Evolutionary conservation across 30 jellyfish, hydroid and myxozoan genomes (phyloP).

Genomic region (Pelagia noctiluca): DNA sequence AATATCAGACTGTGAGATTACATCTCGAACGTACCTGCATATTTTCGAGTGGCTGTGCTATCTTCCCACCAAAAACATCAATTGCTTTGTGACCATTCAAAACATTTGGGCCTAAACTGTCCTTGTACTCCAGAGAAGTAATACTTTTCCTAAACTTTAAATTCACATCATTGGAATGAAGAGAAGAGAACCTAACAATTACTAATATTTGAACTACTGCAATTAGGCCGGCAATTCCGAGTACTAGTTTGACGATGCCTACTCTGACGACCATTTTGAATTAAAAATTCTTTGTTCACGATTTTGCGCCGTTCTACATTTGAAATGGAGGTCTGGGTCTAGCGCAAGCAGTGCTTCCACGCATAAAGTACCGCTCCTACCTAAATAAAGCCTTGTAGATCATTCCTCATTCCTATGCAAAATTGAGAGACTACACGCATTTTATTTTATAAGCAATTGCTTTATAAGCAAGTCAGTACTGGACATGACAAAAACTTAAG

Average conservation of each 20-base stretch:
- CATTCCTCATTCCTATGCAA: neutral
- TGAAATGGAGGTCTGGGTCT: conserved; percentile 55
- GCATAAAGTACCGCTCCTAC: conserved; percentile 22
- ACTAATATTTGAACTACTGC: conserved; percentile 85
- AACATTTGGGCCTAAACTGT: conserved; percentile 48
- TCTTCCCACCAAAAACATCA: conserved; percentile 10
- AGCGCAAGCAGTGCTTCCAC: no score
- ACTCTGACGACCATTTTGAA: conserved; percentile 58
- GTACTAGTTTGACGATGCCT: conserved; percentile 72
- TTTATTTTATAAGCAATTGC: no score
- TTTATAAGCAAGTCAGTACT: no score
- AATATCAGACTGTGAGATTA: neutral
- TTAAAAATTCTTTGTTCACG: neutral
- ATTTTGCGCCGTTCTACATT: conserved; percentile 43
- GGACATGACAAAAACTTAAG: no score
- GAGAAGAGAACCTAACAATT: conserved; percentile 60
- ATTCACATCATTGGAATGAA: conserved; percentile 56
- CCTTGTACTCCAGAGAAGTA: neutral
- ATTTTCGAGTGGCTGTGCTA: conserved; percentile 13
- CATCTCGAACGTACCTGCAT: conserved; percentile 13
- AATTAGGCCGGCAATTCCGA: conserved; percentile 79
- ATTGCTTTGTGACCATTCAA: conserved; percentile 2
- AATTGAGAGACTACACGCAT: no score
- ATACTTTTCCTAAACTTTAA: conserved; percentile 55
- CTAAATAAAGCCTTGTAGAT: neutral